Percentiles rank a stretch among this genome's conserved stretches.
Evolutionary conservation across 2,797 vertebrate species (phyloP).

Genomic region (Epinephelus malabaricus): DNA sequence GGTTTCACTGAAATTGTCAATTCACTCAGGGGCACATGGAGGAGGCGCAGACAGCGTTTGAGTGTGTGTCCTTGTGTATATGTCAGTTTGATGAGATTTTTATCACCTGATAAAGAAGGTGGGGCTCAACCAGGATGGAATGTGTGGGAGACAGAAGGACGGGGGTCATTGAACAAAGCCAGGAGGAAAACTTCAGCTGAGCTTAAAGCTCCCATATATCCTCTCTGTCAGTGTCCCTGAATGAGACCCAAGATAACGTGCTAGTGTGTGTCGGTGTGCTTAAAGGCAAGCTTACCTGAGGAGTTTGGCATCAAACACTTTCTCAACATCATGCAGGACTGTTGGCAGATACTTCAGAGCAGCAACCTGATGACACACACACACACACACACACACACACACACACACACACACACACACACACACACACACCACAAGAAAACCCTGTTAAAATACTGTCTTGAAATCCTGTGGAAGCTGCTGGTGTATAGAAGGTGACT

Average conservation of each 20-base stretch:
- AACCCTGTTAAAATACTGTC: slow-evolving; percentile 32
- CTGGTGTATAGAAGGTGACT: slow-evolving; percentile 56
- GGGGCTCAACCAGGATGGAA: slow-evolving; percentile 28
- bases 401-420: slow-evolving; percentile 6
- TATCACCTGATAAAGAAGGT: slow-evolving; percentile 50
- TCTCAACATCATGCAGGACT: slow-evolving; percentile 97
- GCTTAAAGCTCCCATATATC: slow-evolving; percentile 41
- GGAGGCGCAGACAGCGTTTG: slow-evolving; percentile 27
- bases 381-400: slow-evolving; percentile 4
- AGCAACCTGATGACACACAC: slow-evolving; percentile 88
- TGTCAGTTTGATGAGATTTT: slow-evolving; percentile 65
- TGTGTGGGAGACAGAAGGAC: slow-evolving; percentile 33
- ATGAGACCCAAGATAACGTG: slow-evolving; percentile 48
- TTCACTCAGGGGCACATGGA: slow-evolving; percentile 33
- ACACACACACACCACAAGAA: slow-evolving; percentile 47
- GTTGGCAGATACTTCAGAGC: slow-evolving; percentile 98
- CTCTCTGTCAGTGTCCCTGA: slow-evolving; percentile 39
- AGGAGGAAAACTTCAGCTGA: slow-evolving; percentile 37
- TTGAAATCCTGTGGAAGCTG: slow-evolving; percentile 30
- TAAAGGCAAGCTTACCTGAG: slow-evolving; percentile 89
- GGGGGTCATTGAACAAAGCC: slow-evolving; percentile 59
- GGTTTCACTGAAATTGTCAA: slow-evolving; percentile 57
- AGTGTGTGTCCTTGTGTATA: slow-evolving; percentile 55
- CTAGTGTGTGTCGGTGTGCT: slow-evolving; percentile 11
- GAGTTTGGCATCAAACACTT: slow-evolving; percentile 94